Conservation (phyloP, 2,888 invertebrate species). For the Tinea semifulvella region DNA sequence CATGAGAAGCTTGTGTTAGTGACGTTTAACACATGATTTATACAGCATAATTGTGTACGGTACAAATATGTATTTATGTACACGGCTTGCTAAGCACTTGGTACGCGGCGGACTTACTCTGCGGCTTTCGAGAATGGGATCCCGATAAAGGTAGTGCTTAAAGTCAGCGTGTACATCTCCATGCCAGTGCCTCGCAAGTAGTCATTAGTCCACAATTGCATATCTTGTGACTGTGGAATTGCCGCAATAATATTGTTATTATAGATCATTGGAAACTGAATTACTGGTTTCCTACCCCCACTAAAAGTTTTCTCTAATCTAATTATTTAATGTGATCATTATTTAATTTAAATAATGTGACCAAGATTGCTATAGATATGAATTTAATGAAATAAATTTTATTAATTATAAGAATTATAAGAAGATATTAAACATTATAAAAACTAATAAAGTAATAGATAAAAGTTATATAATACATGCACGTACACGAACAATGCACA, state of each 20-base stretch:
- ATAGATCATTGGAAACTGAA: no score
- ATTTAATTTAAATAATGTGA: no score
- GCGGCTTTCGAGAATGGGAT: constrained; percentile 98
- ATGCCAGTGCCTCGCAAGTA: constrained; percentile 99
- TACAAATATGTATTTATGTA: constrained; percentile 9
- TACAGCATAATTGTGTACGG: constrained; percentile 5
- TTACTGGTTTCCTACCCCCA: no score
- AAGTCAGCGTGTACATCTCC: constrained; percentile 99
- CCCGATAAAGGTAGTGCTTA: constrained; percentile 97
- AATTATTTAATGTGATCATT: no score
- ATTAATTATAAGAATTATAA: no score
- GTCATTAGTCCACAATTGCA: constrained; percentile 99
- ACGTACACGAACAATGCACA: no score
- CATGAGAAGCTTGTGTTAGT: constrained; percentile 10
- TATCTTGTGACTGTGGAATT: constrained; percentile 83
- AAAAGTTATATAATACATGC: no score
- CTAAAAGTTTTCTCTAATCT: no score
- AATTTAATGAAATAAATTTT: no score
- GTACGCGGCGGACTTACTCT: constrained; percentile 86
- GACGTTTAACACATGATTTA: constrained; percentile 3
- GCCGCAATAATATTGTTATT: constrained; percentile 1
- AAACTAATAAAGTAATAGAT: no score
- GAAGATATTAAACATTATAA: no score
- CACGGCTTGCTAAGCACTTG: constrained; percentile 37
- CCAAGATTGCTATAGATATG: no score